A percentile compares a stretch with the other conserved stretches of the same genome.
phyloP scores from a whole-genome alignment of 2,888 invertebrate species.

The Nomada flava region DNA sequence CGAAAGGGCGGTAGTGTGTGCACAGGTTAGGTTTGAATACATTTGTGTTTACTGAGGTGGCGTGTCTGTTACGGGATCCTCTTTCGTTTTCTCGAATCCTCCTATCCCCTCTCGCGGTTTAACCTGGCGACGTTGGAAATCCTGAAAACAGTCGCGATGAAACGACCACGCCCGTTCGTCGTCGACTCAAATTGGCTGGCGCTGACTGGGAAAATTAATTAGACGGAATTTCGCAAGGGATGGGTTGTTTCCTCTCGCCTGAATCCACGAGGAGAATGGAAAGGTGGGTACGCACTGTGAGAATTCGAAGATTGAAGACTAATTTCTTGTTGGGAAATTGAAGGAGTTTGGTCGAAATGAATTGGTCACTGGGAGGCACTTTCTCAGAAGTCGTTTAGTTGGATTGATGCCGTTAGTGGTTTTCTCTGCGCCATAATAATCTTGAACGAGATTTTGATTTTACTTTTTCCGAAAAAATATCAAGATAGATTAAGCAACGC shows the following conservation, averaged over 20 bases:
- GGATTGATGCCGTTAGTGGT: not conserved
- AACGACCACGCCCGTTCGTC: slow-evolving; percentile 77
- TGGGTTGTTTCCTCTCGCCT: slow-evolving; percentile 49
- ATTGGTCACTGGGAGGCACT: not conserved
- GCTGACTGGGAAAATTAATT: slow-evolving; percentile 79
- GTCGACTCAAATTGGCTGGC: slow-evolving; percentile 73
- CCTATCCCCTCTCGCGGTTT: slow-evolving; percentile 18
- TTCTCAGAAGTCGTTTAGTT: not conserved
- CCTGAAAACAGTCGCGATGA: slow-evolving; percentile 48
- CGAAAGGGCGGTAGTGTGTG: slow-evolving; percentile 36
- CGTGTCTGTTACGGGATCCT: not conserved
- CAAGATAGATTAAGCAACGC: too few relatives aligned
- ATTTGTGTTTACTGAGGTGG: slow-evolving; percentile 11
- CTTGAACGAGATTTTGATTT: too few relatives aligned
- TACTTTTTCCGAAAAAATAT: too few relatives aligned
- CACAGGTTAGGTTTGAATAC: slow-evolving; percentile 37
- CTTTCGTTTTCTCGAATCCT: slow-evolving; percentile 18
- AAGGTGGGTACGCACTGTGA: not conserved
- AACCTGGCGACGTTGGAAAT: slow-evolving; percentile 44
- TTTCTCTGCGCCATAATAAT: too few relatives aligned
- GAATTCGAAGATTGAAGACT: not conserved
- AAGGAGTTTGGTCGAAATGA: not conserved
- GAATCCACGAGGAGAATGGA: not conserved
- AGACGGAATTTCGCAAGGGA: slow-evolving; percentile 73
- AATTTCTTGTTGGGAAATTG: not conserved